Percentiles rank a stretch among this genome's conserved stretches.
These are phyloP conservation scores for Chloroclystis v-ata DNA, from an alignment of 2,888 invertebrate species.

Conservation along the genomic window DNA sequence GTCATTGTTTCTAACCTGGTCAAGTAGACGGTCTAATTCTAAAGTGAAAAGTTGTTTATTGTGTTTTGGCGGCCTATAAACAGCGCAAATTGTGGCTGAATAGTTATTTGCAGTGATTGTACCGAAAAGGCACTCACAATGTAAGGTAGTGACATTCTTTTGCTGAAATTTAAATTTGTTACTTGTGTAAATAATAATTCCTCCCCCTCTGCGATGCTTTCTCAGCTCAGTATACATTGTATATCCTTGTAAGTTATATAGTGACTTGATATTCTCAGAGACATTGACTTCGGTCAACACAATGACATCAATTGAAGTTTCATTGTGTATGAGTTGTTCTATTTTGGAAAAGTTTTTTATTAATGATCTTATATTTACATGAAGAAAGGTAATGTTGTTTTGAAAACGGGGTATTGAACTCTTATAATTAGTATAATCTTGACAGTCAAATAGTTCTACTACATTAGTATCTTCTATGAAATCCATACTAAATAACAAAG, in stretches of 20 bases:
- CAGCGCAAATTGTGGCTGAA: background rate
- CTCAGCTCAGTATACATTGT: conserved; percentile 2
- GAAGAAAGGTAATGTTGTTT: no score
- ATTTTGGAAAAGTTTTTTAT: no score
- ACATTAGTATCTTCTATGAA: no score
- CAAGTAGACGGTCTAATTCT: conserved; percentile 1
- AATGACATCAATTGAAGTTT: background rate
- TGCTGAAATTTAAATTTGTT: conserved; percentile 1
- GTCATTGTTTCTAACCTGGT: background rate
- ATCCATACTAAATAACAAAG: no score
- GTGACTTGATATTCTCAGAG: background rate
- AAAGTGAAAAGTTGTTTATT: background rate
- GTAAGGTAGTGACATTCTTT: background rate
- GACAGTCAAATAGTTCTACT: no score
- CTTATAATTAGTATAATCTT: no score
- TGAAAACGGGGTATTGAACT: no score
- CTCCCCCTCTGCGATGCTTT: conserved; percentile 1
- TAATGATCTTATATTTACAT: background rate
- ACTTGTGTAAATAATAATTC: conserved; percentile 2
- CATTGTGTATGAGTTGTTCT: no score
- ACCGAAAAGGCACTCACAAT: conserved; percentile 7
- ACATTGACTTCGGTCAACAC: background rate
- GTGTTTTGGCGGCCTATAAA: conserved; percentile 4
- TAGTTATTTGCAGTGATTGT: background rate
- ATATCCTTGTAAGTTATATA: conserved; percentile 3